Evolutionary conservation across 2,888 invertebrate genomes (phyloP), one percentile per base, ranked within the genome.

Genomic region (Teleogryllus oceanicus): DNA sequence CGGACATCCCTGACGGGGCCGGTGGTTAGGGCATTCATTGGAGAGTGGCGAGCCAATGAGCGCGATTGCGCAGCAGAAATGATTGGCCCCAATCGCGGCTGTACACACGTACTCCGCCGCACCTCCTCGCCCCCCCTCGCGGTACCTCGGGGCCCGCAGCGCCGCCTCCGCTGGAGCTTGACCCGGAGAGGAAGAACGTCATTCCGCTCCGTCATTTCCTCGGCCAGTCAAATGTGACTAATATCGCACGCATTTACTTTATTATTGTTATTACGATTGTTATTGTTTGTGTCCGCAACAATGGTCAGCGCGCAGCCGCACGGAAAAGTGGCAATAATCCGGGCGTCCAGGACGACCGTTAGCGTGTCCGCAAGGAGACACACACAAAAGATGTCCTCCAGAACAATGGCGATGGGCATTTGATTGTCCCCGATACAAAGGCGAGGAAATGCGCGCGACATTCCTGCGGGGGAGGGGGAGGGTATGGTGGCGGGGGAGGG

Each of bases 151-250:
- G 13, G 16, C 4, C 62, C 62, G 8, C 62, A 4, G 13, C 5
- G 8, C n/a, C 62, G 62, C 13, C 62, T 13, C n/a, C 62, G n/a
- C 62, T n/a, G 62, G n/a, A 62, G 16, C 62, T 16, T 62, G 62
- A 62, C 62, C 62, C 16, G 16, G 11, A 62, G n/a, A 62, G 62
- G 62, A 62, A 62, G 62, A 13, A 18, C 62, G 62, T 62, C 62
- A 62, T 62, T 62, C n/a, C 62, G 62, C 62, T 16, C n/a, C 62
- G 62, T 62, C 62, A 62, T 62, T 62, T 62, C 62, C 62, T 62
- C 62, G 62, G n/a, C n/a, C 62, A 62, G 62, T 62, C 62, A 62
- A 62, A 62, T n/a, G 62, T n/a, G 62, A 62, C 62, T 62, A 62
- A 62, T 62, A 62, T 62, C 62, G 13, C 62, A 18, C 62, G 62